These are phyloP conservation scores for Dolichallabes microphthalmus DNA, from an alignment of 2,113 vertebrate genomes.

Conservation along the genomic window DNA sequence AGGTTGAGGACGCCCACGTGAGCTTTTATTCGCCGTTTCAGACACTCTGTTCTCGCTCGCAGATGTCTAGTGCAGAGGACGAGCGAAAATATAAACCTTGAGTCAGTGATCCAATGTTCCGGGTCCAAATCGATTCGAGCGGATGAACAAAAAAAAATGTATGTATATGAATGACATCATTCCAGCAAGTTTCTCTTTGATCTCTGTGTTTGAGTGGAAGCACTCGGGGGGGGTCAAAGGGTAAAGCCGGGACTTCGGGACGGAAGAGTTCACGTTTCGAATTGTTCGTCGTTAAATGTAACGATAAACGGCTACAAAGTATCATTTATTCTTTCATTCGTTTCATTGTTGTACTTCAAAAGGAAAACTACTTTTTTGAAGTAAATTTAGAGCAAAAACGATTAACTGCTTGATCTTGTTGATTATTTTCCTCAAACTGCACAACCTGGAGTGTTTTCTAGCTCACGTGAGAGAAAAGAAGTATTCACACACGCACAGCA, in stretches of 20 bases:
- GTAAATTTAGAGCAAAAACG: too few relatives aligned
- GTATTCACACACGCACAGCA: not conserved
- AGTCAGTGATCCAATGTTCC: not conserved
- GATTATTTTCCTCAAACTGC: not conserved
- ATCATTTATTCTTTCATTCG: not conserved
- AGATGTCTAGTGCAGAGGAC: not conserved
- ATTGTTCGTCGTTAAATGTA: not conserved
- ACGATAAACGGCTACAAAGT: not conserved
- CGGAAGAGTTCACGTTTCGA: too few relatives aligned
- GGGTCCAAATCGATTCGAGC: not conserved
- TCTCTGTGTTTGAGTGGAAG: too few relatives aligned
- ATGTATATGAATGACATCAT: too few relatives aligned
- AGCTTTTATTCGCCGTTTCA: slow-evolving; percentile 5
- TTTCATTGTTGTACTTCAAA: not conserved
- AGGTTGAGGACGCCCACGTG: not conserved
- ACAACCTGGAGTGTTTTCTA: not conserved
- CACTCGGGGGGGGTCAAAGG: not conserved
- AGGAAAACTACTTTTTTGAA: not conserved
- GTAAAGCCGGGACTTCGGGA: too few relatives aligned
- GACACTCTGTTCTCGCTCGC: not conserved
- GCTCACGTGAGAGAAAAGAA: not conserved
- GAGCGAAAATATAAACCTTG: not conserved
- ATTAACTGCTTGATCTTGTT: not conserved
- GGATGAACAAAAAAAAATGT: too few relatives aligned
- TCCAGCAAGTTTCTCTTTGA: too few relatives aligned